phyloP scores from a whole-genome alignment of 2,888 invertebrate genomes.

The Dolomedes plantarius region DNA sequence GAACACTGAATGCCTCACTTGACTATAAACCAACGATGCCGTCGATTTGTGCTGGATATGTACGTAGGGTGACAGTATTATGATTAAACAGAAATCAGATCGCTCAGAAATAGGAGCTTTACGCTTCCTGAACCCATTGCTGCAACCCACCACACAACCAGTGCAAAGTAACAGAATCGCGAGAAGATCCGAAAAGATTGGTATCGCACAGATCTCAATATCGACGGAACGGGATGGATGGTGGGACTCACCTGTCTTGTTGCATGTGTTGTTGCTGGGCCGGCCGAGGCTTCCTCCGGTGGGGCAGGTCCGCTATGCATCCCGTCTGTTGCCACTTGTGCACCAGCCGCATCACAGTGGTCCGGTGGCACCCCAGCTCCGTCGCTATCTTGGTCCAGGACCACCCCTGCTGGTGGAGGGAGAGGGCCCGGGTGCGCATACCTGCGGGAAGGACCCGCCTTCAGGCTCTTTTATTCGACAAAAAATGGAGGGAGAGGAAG shows the following conservation, averaged over 20 bases:
- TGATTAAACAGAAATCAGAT: no score
- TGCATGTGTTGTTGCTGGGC: background rate
- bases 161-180: no score
- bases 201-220: no score
- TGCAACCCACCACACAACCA: no score
- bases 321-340: conserved; percentile 71
- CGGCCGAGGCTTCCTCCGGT: conserved; percentile 51
- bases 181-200: no score
- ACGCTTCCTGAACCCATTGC: no score
- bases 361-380: conserved; percentile 67
- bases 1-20: no score
- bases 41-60: no score
- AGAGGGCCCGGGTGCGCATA: conserved; percentile 68
- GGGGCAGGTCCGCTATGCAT: conserved; percentile 67
- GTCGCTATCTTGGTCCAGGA: conserved; percentile 71
- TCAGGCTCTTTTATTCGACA: conserved; percentile 1
- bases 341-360: conserved; percentile 67
- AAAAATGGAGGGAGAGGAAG: background rate
- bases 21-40: no score
- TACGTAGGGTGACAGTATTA: no score
- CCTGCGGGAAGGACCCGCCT: conserved; percentile 23
- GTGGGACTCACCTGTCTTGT: conserved; percentile 53
- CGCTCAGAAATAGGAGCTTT: no score
- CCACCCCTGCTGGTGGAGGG: conserved; percentile 69
- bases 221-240: no score